Evolutionary conservation across 2,888 invertebrate species (phyloP).

Genomic region (Meliscaeva auricollis): DNA sequence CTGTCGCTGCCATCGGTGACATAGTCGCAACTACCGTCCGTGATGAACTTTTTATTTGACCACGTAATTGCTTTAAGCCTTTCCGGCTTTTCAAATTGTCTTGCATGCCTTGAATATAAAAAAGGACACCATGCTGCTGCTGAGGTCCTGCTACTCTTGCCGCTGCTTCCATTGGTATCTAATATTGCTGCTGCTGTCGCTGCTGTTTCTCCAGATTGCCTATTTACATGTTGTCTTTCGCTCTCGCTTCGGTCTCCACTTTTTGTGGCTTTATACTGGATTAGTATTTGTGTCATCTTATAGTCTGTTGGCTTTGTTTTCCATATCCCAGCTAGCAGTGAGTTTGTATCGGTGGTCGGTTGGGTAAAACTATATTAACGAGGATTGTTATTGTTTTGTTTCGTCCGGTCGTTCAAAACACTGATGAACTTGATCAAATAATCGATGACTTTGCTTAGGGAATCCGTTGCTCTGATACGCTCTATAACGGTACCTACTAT

Average conservation of each 20-base stretch:
- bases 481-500: neutral
- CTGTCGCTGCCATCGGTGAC: slow-evolving; percentile 11
- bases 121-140: slow-evolving; percentile 70
- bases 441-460: slow-evolving; percentile 49
- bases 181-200: slow-evolving; percentile 10
- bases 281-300: slow-evolving; percentile 70
- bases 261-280: slow-evolving; percentile 43
- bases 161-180: slow-evolving; percentile 31
- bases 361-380: slow-evolving; percentile 42
- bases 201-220: slow-evolving; percentile 12
- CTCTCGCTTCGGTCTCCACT: neutral
- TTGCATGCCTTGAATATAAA: slow-evolving; percentile 63
- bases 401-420: neutral
- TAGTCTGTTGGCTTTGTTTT: slow-evolving; percentile 55
- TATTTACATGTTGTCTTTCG: slow-evolving; percentile 54
- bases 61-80: slow-evolving; percentile 76
- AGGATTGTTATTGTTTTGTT: slow-evolving; percentile 60
- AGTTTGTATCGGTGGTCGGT: neutral
- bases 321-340: slow-evolving; percentile 41
- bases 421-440: slow-evolving; percentile 39
- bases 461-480: slow-evolving; percentile 28
- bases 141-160: neutral
- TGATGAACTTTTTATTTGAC: slow-evolving; percentile 75
- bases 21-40: slow-evolving; percentile 40
- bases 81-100: slow-evolving; percentile 67